Evolutionary conservation across 1,140 invertebrate species (phyloP), one percentile per base, ranked within the genome.

Genomic region (Venturia canescens): DNA sequence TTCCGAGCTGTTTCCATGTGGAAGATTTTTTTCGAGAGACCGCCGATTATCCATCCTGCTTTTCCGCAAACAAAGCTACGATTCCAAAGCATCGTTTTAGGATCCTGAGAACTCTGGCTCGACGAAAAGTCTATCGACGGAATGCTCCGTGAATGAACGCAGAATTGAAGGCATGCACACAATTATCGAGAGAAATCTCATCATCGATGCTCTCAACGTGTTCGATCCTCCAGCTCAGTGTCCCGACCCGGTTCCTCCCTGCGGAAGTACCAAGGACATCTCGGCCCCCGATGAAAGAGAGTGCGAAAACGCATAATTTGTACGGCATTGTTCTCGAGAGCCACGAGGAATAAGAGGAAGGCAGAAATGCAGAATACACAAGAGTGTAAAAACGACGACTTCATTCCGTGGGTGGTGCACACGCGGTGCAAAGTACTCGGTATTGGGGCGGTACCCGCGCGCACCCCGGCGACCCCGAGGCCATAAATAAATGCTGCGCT

Each of bases 401-500:
- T 83, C 77, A 83, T 83, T 83, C 74, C 78, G 80, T 81, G 83
- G 83, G 80, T 83, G 80, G 80, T 57, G 23, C 66, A 83, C 18
- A 81, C 57, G 57, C 60, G 57, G 83, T 81, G 80, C 80, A 83
- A 83, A 82, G 82, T 83, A 78, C 72, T 82, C 69, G 77, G 72
- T 83, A 78, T 83, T 60, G 78, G 80, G 83, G 83, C 83, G 83
- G 66, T 78, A 74, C 63, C 29, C 27, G 60, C 48, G 77, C 77
- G 80, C 78, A 82, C 81, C 80, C 69, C 70, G 74, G 53, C 78
- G 80, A 83, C 83, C 83, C 83, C 60, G 57, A 66, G 67, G 80
- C 83, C 83, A 83, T 83, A 83, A 83, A 83, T 83, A 83, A 83
- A 83, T 83, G 71, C 81, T 70, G 3, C 13, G 38, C 63, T 48